phyloP scores from a whole-genome alignment of 2,888 invertebrate genomes.

The Orchesella flavescens region DNA sequence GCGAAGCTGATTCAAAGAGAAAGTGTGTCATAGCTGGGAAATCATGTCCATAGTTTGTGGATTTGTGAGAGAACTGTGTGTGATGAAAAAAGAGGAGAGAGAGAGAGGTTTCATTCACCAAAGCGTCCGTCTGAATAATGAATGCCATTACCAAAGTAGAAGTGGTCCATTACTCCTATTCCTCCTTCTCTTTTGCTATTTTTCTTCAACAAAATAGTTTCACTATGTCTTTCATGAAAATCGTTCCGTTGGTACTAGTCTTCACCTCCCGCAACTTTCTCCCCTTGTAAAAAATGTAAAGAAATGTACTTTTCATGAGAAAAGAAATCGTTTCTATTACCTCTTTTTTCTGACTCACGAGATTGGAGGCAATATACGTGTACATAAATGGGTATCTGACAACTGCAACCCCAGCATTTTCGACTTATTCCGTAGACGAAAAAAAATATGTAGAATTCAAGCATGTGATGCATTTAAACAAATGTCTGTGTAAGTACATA shows the following conservation, averaged over 20 bases:
- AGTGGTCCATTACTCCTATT: conserved; percentile 36
- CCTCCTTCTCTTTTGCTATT: conserved; percentile 23
- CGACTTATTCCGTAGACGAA: too few relatives aligned
- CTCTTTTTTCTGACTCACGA: too few relatives aligned
- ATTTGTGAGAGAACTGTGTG: background rate
- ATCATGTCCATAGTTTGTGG: background rate
- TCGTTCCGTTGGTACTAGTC: too few relatives aligned
- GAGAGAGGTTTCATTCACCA: background rate
- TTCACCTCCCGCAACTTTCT: too few relatives aligned
- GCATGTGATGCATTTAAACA: too few relatives aligned
- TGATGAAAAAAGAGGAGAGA: background rate
- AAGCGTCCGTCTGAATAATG: conserved; percentile 40
- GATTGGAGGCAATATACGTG: too few relatives aligned
- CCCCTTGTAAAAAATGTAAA: background rate
- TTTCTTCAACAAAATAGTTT: conserved; percentile 3
- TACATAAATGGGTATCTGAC: too few relatives aligned
- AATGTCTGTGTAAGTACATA: too few relatives aligned
- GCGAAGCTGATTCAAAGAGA: background rate
- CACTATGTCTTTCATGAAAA: too few relatives aligned
- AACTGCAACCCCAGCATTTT: too few relatives aligned
- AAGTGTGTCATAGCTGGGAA: background rate
- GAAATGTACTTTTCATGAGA: background rate
- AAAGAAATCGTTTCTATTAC: too few relatives aligned
- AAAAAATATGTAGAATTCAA: too few relatives aligned
- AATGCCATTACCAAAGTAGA: conserved; percentile 25